phyloP scores from a whole-genome alignment of 2,888 invertebrate genomes.

The Elmis aenea region DNA sequence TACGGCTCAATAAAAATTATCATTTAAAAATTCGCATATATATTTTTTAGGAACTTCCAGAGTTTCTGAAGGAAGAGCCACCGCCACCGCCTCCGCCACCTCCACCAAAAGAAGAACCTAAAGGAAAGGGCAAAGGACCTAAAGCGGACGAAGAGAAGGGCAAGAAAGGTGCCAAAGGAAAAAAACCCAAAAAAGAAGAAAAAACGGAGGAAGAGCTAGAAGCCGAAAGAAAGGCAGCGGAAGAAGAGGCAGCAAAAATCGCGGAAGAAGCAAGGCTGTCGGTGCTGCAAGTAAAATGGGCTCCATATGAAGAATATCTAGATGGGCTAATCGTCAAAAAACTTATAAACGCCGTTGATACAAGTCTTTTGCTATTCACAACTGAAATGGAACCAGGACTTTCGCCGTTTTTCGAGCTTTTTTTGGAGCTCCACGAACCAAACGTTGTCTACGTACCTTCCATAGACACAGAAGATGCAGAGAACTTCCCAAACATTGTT shows the following conservation, averaged over 20 bases:
- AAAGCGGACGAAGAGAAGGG: slow-evolving; percentile 34
- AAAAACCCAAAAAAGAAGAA: slow-evolving; percentile 5
- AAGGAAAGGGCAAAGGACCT: slow-evolving; percentile 38
- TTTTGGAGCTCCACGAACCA: slow-evolving; percentile 67
- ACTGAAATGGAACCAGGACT: slow-evolving; percentile 54
- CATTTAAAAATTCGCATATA: too few relatives aligned
- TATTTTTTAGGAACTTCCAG: too few relatives aligned
- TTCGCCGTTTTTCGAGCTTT: slow-evolving; percentile 71
- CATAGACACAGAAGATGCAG: slow-evolving; percentile 59
- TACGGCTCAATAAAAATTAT: too few relatives aligned
- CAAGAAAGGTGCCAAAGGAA: slow-evolving; percentile 11
- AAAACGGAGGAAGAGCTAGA: slow-evolving; percentile 20
- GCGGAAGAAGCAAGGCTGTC: slow-evolving; percentile 16
- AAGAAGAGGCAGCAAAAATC: slow-evolving; percentile 30
- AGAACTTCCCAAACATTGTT: slow-evolving; percentile 64
- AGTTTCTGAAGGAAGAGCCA: slow-evolving; percentile 4
- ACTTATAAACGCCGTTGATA: slow-evolving; percentile 51
- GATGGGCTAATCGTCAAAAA: slow-evolving; percentile 58
- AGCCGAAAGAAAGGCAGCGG: slow-evolving; percentile 27
- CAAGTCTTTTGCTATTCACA: slow-evolving; percentile 56
- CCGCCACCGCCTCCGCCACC: slow-evolving; percentile 7
- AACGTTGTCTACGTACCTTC: slow-evolving; percentile 71
- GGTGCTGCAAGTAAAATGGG: slow-evolving; percentile 52
- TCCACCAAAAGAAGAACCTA: slow-evolving; percentile 9
- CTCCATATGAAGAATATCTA: slow-evolving; percentile 59